Percentiles rank a stretch among this genome's conserved stretches.
These are phyloP conservation scores for Pelecanoides urinatrix DNA, from an alignment of 2,113 vertebrate species.

Conservation along the genomic window DNA sequence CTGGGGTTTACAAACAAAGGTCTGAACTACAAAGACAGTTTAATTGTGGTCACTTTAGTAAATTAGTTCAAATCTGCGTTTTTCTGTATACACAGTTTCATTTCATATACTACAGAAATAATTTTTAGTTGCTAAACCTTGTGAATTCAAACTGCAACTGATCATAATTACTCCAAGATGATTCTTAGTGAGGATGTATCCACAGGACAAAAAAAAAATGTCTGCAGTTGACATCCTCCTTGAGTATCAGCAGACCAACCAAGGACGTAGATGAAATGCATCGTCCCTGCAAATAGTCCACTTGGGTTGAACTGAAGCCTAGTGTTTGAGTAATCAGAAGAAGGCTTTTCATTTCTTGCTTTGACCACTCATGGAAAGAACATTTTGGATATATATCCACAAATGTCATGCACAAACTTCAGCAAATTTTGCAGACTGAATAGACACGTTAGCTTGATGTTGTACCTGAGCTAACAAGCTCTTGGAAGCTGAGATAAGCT, in stretches of 20 bases:
- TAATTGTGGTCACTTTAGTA: background rate
- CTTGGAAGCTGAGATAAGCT: background rate
- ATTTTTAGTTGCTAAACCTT: background rate
- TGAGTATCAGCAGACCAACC: background rate
- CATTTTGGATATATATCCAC: background rate
- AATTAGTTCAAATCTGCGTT: background rate
- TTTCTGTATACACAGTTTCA: background rate
- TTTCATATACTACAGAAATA: background rate
- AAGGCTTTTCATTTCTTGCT: background rate
- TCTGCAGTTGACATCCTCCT: background rate
- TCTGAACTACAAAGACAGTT: conserved; percentile 2
- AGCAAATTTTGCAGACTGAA: background rate
- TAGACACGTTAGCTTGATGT: background rate
- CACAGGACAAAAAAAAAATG: background rate
- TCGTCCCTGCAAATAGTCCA: background rate
- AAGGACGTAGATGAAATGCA: background rate
- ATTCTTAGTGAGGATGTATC: background rate
- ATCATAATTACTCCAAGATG: background rate
- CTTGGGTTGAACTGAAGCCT: background rate
- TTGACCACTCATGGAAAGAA: background rate
- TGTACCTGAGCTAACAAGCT: background rate
- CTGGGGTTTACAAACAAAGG: conserved; percentile 13
- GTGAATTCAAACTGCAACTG: background rate
- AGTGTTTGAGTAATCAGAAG: background rate
- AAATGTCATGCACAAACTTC: background rate